Conservation (phyloP, 2,797 vertebrate species). For the Potorous gilbertii region DNA sequence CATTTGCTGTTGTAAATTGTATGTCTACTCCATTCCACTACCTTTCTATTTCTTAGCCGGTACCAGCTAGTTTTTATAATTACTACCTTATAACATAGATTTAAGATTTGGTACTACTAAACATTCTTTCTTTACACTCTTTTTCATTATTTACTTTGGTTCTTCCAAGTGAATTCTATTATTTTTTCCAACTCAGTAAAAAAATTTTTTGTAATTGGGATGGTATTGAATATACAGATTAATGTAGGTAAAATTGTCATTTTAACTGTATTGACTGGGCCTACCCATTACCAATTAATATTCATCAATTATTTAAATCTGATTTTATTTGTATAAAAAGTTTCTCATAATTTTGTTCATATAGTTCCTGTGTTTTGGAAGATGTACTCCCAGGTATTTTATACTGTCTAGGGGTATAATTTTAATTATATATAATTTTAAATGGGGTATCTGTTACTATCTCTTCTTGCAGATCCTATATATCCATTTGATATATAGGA, state of each 20-base stretch:
- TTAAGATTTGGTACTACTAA: not conserved
- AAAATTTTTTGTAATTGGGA: not conserved
- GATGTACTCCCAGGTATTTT: not conserved
- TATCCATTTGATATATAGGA: not conserved
- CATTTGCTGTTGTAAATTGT: not conserved
- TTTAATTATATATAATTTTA: no score
- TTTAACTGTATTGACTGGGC: no score
- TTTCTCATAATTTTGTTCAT: not conserved
- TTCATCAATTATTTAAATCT: not conserved
- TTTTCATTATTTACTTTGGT: not conserved
- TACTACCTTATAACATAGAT: not conserved
- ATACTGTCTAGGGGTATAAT: not conserved
- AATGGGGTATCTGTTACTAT: not conserved
- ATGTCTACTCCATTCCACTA: not conserved
- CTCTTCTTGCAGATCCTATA: not conserved
- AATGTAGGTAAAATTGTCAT: not conserved
- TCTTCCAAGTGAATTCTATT: not conserved
- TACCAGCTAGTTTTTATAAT: not conserved
- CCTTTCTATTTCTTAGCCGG: not conserved
- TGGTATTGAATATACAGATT: not conserved
- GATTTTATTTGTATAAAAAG: not conserved
- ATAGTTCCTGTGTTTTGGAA: not conserved
- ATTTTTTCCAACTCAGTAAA: not conserved
- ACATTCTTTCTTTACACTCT: not conserved
- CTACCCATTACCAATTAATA: not conserved